Evolutionary conservation across 2,888 invertebrate genomes (phyloP), one percentile per base, ranked within the genome.

Genomic region (Xanthia togata): DNA sequence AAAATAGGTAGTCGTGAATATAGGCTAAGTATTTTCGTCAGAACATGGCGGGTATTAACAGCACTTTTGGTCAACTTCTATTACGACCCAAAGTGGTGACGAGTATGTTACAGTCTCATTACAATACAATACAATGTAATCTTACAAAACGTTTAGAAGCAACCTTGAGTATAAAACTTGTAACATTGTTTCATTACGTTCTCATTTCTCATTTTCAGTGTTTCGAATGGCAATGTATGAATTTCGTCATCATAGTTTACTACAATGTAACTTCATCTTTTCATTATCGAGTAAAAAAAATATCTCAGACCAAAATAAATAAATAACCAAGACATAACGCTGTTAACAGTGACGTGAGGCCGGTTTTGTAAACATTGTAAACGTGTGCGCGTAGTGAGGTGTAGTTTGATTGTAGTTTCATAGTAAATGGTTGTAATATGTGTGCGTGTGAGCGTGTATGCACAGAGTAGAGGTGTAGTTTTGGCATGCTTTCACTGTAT

Each of bases 91-190:
- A 55, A 44, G 26, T 38, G 35, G 26, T 26, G 17, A 23, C 23
- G n/a, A 65, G 14, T 63, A 59, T 76, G 20, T 68, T 73, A 65
- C 44, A 69, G 31, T 72, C 26, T n/a, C 55, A 63, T 79, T 76
- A 73, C 73, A 78, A 59, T 60, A 73, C 73, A 78, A 59, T 60
- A 75, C 85, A 81, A 38, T 65, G 31, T 53, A 31, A 31, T 60
- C 12, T 75, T 81, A 53, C 71, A 53, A 74, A 74, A 84, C 55
- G 14, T 23, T 79, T 68, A 12, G 0, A n/a, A 38, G 14, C 14
- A 65, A 65, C 69, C 82, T 85, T 82, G 85, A 65, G 41, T 55
- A 62, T 20, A 44, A 64, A 81, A 72, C 31, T 55, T 65, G 6
- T 44, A 64, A 75, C 64, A 81, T 62, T 76, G 71, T 76, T 63